phyloP scores from a whole-genome alignment of 2,888 invertebrate genomes.

The Cryptus viduatorius region DNA sequence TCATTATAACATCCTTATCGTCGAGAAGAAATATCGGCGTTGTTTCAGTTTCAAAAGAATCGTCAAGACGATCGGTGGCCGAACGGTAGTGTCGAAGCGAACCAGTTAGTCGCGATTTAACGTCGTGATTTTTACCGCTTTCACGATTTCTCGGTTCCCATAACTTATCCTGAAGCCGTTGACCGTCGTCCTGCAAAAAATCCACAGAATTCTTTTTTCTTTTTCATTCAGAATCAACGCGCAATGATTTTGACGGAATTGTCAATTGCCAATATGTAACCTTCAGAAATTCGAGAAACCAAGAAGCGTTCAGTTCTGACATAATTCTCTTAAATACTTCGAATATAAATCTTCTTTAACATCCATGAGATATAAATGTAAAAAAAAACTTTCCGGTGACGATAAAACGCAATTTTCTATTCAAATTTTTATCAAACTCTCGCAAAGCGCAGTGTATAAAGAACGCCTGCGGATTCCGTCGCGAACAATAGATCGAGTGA shows the following conservation, averaged over 20 bases:
- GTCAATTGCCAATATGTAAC: slow-evolving; percentile 48
- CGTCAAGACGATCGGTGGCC: slow-evolving; percentile 62
- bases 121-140: slow-evolving; percentile 35
- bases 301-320: slow-evolving; percentile 53
- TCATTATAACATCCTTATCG: slow-evolving; percentile 71
- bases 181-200: slow-evolving; percentile 39
- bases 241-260: slow-evolving; percentile 10
- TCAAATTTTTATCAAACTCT: slow-evolving; percentile 2
- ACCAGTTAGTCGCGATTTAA: slow-evolving; percentile 61
- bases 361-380: slow-evolving; percentile 16
- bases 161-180: slow-evolving; percentile 32
- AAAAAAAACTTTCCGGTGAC: not conserved
- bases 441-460: no score
- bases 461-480: not conserved
- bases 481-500: slow-evolving; percentile 10
- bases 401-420: slow-evolving; percentile 29
- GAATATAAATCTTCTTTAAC: not conserved
- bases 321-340: slow-evolving; percentile 32
- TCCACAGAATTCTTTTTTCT: not conserved
- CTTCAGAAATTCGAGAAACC: slow-evolving; percentile 59
- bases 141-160: slow-evolving; percentile 28
- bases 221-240: no score
- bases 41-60: slow-evolving; percentile 54
- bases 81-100: slow-evolving; percentile 63
- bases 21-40: slow-evolving; percentile 62